Percentiles rank a stretch among this genome's conserved stretches.
phyloP scores from a whole-genome alignment of 2,797 vertebrate genomes.

The Neosilurus hyrtlii region DNA sequence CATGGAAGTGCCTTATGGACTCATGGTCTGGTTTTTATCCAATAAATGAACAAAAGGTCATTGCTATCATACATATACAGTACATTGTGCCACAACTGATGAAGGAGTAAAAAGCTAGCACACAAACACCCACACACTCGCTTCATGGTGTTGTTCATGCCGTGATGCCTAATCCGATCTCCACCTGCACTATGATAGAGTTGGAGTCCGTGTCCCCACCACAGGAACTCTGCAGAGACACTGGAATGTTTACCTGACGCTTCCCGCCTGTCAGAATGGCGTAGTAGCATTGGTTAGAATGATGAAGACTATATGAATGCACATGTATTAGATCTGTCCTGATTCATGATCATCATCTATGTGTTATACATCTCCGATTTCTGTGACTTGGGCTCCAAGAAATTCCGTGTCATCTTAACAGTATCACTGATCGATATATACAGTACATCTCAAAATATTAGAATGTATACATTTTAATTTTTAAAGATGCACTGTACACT shows the following conservation, averaged over 20 bases:
- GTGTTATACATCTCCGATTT: conserved; percentile 27
- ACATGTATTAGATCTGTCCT: conserved; percentile 9
- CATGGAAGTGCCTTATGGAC: conserved; percentile 58
- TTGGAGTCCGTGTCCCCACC: not conserved
- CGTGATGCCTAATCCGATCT: conserved; percentile 26
- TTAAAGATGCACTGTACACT: not conserved
- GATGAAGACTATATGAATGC: conserved; percentile 23
- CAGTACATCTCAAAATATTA: not conserved
- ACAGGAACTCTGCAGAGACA: conserved; percentile 7
- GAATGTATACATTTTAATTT: not conserved
- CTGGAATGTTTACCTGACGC: conserved; percentile 35
- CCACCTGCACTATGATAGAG: conserved; percentile 16
- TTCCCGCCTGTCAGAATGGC: conserved; percentile 31
- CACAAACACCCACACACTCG: not conserved
- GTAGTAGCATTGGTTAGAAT: conserved; percentile 29
- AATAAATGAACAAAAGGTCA: conserved; percentile 26
- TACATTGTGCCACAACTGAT: conserved; percentile 23
- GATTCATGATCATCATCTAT: conserved; percentile 38
- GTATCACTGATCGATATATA: not conserved
- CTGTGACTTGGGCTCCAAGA: conserved; percentile 12
- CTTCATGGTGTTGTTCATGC: conserved; percentile 15
- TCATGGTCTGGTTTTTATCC: conserved; percentile 10
- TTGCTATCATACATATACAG: conserved; percentile 16
- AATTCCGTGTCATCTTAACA: conserved; percentile 28
- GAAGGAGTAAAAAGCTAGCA: conserved; percentile 3